Conservation (phyloP, 2,797 vertebrate species). For the Cirrhinus molitorella region DNA sequence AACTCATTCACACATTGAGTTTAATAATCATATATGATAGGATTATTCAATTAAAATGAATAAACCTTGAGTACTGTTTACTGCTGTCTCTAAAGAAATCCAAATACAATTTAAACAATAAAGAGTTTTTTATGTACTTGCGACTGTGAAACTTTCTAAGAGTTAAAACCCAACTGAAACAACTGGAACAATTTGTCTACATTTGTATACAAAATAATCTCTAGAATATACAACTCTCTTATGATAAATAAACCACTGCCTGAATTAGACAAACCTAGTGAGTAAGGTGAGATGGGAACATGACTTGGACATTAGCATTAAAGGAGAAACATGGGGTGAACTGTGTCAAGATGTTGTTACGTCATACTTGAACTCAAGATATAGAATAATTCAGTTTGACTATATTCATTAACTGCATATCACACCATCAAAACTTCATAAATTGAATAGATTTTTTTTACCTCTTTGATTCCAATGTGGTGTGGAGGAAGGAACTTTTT, state of each 20-base stretch:
- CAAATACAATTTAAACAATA: too few species aligned
- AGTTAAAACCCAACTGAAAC: not conserved
- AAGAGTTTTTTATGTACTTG: not conserved
- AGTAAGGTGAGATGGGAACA: not conserved
- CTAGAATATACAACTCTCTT: not conserved
- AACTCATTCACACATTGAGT: too few species aligned
- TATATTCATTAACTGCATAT: not conserved
- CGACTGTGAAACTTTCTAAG: not conserved
- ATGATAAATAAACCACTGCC: not conserved
- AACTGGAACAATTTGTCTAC: not conserved
- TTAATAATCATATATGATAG: too few species aligned
- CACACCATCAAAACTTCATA: not conserved
- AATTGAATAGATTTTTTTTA: not conserved
- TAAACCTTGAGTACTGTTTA: too few species aligned
- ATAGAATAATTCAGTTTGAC: not conserved
- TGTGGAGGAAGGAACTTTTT: not conserved
- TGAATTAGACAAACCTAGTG: not conserved
- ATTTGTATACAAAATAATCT: not conserved
- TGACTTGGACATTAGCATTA: not conserved
- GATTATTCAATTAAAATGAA: too few species aligned
- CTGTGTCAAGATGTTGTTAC: not conserved
- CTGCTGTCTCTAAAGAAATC: too few species aligned
- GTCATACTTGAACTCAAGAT: not conserved
- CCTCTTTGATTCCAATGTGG: too few species aligned
- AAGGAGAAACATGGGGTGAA: not conserved